Percentiles rank a stretch among this genome's conserved stretches.
Evolutionary conservation across 2,113 vertebrate genomes (phyloP).

Genomic region (Coturnix japonica): DNA sequence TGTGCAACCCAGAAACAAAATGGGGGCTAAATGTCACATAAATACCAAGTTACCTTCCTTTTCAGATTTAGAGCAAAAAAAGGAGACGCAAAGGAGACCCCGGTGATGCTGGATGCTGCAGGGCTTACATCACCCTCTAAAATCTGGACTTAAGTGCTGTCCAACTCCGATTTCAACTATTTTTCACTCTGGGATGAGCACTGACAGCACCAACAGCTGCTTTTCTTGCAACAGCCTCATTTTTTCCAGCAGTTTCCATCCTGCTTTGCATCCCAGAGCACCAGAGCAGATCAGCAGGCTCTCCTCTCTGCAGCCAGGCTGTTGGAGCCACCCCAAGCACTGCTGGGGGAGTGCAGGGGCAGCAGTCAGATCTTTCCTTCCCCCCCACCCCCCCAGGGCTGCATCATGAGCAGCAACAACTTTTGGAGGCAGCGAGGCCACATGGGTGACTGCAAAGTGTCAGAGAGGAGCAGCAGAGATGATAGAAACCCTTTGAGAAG

Average conservation of each 20-base stretch:
- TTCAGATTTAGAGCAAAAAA: neutral
- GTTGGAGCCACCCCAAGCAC: neutral
- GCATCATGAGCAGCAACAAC: neutral
- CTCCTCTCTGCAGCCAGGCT: neutral
- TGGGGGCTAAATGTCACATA: neutral
- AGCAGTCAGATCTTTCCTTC: neutral
- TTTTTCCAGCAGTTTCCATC: neutral
- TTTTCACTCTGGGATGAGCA: neutral
- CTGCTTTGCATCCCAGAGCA: neutral
- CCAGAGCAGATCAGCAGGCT: neutral
- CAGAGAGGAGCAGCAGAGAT: neutral
- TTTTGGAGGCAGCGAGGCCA: neutral
- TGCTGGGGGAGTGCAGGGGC: neutral
- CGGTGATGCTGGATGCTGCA: neutral
- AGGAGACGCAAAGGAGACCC: neutral
- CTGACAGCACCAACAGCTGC: neutral
- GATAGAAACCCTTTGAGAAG: neutral
- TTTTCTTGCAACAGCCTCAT: neutral
- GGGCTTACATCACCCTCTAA: neutral
- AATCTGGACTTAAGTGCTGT: neutral
- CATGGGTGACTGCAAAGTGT: fast-evolving
- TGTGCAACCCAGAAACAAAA: neutral
- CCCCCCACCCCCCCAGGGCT: neutral
- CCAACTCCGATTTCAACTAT: neutral
- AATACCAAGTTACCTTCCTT: neutral